Evolutionary conservation across 2,888 invertebrate species (phyloP), one percentile per base, ranked within the genome.

Genomic region (Euphydryas editha): DNA sequence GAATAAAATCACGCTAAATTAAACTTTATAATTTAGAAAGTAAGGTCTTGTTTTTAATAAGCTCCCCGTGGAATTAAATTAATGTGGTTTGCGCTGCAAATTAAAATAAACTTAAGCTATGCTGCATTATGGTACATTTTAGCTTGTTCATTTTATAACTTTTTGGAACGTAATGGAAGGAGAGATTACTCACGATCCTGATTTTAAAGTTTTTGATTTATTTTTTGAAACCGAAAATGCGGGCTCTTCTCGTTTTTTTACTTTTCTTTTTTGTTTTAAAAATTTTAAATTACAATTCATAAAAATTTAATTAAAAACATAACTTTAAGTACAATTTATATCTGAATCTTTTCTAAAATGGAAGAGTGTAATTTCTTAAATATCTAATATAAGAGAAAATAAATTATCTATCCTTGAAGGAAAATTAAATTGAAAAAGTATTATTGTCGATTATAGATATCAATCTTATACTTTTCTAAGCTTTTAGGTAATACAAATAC

Each of bases 201-300:
- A 82, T 81, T 87, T 87, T 84, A 82, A 85, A 86, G 79, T 80
- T 13, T 80, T 78, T 83, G 80, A 84, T 86, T 88, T 88, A 85
- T 87, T 88, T 87, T 85, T 84, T 83, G 30, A 79, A 81, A 82
- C 75, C 69, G 69, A 78, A n/a, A 80, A 79, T 80, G 75, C 79
- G 78, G 79, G 78, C 78, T 73, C 77, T 71, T 76, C 71, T 74
- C 71, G 74, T 76, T 75, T 69, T 72, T 64, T 47, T 65, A 69
- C 67, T 71, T 62, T 59, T 63, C 64, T 72, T 51, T 46, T 56
- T 44, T 30, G 17, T 36, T 30, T 30, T 5, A 36, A 13, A n/a
- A 44, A 47, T 56, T 8, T 39, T 1, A 13, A n/a, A 17, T 51
- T 24, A 7, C 13, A 20, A 15, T 47, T 46, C 42, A 30, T 30